Conservation (phyloP, 2,113 vertebrate species). For the Otus sunia region DNA sequence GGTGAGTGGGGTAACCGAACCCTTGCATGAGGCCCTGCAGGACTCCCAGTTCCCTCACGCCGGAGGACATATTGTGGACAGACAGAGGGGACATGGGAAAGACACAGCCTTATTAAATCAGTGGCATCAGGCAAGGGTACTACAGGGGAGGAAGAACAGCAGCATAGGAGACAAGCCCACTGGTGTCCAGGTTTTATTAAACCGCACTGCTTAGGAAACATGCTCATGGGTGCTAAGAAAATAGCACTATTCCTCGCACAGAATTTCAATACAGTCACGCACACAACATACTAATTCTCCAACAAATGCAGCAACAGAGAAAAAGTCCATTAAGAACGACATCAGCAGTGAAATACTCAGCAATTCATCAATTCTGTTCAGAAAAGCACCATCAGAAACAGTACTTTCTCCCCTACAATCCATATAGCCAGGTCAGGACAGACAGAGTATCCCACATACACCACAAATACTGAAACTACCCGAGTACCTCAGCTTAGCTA, state of each 20-base stretch:
- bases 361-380: not conserved
- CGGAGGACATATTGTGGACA: accelerated
- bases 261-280: not conserved
- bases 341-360: not conserved
- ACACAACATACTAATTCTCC: not conserved
- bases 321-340: not conserved
- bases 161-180: not conserved
- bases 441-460: not conserved
- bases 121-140: not conserved
- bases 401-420: not conserved
- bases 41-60: too few species aligned
- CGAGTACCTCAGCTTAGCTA: not conserved
- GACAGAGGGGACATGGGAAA: not conserved
- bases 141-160: not conserved
- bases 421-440: not conserved
- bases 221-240: not conserved
- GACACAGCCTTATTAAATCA: not conserved
- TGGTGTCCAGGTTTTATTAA: not conserved
- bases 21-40: not conserved
- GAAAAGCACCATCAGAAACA: not conserved
- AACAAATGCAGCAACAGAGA: not conserved
- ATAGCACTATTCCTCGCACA: not conserved
- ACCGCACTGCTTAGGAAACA: not conserved
- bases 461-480: not conserved
- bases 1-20: not conserved